phyloP scores from a whole-genome alignment of 53 echinoderm and acorn worm species.

The Holothuria leucospilota region DNA sequence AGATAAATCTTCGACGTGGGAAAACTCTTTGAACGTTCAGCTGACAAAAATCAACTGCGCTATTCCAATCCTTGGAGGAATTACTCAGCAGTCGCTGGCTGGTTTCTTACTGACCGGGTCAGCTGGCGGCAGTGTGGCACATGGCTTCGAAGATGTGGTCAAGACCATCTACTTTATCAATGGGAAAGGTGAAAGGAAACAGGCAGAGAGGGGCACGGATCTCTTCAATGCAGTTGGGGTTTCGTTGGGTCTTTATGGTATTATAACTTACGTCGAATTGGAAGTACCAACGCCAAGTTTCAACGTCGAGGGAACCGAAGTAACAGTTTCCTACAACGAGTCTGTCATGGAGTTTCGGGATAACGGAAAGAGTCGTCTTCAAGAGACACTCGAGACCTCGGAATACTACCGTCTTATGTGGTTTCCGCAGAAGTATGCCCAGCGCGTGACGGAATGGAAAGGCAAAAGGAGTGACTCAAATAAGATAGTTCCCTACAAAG shows the following conservation, averaged over 20 bases:
- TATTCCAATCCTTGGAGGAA: conserved; percentile 43
- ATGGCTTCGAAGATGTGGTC: conserved; percentile 38
- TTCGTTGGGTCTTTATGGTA: conserved; percentile 41
- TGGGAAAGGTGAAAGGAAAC: conserved; percentile 8
- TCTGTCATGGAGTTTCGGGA: conserved; percentile 8
- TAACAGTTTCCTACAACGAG: conserved; percentile 6
- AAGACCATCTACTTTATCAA: conserved; percentile 39
- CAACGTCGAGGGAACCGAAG: conserved; percentile 32
- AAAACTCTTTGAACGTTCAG: conserved; percentile 30
- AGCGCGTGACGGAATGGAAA: conserved; percentile 43
- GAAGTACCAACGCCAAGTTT: conserved; percentile 25
- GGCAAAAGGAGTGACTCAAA: neutral
- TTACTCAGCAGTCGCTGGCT: conserved; percentile 36
- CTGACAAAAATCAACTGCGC: conserved; percentile 22
- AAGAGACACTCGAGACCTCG: conserved; percentile 5
- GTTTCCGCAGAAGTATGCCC: conserved; percentile 37
- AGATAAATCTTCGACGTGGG: conserved; percentile 35
- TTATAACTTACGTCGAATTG: conserved; percentile 32
- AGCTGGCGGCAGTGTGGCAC: conserved; percentile 37
- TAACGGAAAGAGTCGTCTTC: neutral
- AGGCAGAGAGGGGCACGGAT: conserved; percentile 17
- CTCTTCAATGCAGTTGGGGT: conserved; percentile 47
- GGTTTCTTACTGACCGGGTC: conserved; percentile 36
- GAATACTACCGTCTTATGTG: conserved; percentile 17
- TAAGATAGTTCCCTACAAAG: neutral